Percentiles rank a stretch among this genome's conserved stretches.
phyloP scores from a whole-genome alignment of 2,113 vertebrate species.

The Poecile atricapillus region DNA sequence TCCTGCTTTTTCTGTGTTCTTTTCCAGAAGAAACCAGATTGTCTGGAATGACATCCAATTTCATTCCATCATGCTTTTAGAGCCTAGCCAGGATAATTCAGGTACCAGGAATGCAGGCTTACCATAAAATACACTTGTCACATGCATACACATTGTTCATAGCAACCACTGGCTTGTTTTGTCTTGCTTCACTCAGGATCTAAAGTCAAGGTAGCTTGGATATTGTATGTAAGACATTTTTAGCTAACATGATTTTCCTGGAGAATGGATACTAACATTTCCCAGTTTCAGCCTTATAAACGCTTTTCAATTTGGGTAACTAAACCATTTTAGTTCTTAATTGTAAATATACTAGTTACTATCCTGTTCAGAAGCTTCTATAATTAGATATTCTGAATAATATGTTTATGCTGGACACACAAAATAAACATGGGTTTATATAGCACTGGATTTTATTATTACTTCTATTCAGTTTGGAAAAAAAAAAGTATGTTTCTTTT shows the following conservation, averaged over 20 bases:
- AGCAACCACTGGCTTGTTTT: constrained; percentile 2
- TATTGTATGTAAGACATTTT: background rate
- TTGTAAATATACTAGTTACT: background rate
- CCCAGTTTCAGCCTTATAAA: background rate
- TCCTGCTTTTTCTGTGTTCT: background rate
- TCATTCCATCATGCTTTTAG: background rate
- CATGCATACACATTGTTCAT: background rate
- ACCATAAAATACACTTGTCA: background rate
- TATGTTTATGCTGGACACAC: background rate
- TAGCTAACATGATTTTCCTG: background rate
- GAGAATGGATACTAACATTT: background rate
- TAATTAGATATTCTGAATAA: background rate
- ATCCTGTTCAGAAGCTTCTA: background rate
- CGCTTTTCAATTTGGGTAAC: background rate
- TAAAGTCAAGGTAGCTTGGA: background rate
- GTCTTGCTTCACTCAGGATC: background rate
- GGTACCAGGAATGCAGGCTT: background rate
- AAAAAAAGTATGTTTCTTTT: background rate
- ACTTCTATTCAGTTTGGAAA: background rate
- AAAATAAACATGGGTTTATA: background rate
- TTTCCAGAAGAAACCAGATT: background rate
- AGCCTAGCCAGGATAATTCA: constrained; percentile 10
- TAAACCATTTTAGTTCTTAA: background rate
- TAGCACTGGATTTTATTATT: background rate
- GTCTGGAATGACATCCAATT: background rate